Evolutionary conservation across 2,888 invertebrate genomes (phyloP).

Genomic region (Ophion ellenae): DNA sequence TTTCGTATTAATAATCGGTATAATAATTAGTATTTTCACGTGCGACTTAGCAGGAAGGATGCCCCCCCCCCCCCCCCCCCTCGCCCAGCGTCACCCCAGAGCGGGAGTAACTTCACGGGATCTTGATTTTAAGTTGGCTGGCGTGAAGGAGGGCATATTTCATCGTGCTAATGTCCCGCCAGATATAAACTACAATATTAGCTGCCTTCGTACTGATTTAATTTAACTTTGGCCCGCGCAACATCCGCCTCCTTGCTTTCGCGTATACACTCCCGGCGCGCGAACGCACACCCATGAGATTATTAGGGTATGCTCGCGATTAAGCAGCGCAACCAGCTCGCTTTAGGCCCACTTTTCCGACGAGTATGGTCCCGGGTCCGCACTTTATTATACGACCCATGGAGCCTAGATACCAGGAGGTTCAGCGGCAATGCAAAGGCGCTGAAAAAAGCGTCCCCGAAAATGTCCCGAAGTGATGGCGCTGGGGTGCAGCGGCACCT

Average conservation of each 20-base stretch:
- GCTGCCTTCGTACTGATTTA: slow-evolving; percentile 82
- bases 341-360: too few species aligned
- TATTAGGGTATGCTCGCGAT: slow-evolving; percentile 12
- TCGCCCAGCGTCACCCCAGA: slow-evolving; percentile 4
- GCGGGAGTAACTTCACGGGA: slow-evolving; percentile 72
- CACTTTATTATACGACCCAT: too few species aligned
- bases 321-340: too few species aligned
- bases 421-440: too few species aligned
- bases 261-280: slow-evolving; percentile 47
- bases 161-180: slow-evolving; percentile 83
- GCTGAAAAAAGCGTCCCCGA: too few species aligned
- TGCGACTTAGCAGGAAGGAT: slow-evolving; percentile 83
- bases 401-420: too few species aligned
- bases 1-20: slow-evolving; percentile 84
- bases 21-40: slow-evolving; percentile 84
- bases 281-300: slow-evolving; percentile 47
- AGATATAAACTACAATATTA: slow-evolving; percentile 84
- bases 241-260: slow-evolving; percentile 80
- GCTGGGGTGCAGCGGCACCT: too few species aligned
- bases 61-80: slow-evolving; percentile 18
- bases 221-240: slow-evolving; percentile 83
- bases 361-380: too few species aligned
- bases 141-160: slow-evolving; percentile 80
- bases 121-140: slow-evolving; percentile 83
- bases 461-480: too few species aligned